These are phyloP conservation scores for Acanthurus tractus DNA, from an alignment of 2,797 vertebrate species.

Conservation along the genomic window DNA sequence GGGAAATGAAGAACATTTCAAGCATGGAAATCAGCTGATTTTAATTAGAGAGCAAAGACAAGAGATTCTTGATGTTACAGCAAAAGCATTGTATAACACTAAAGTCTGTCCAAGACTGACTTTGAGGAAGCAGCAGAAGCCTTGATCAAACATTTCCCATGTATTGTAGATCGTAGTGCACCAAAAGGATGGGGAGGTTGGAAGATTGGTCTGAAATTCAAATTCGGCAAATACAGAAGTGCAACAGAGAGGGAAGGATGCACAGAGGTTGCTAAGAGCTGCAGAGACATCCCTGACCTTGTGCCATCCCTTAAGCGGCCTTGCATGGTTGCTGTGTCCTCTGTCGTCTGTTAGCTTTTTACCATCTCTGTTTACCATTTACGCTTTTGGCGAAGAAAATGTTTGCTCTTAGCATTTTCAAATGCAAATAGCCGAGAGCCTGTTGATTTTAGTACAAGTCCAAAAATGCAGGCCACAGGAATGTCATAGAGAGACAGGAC, in stretches of 20 bases:
- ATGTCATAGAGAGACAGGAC: too few relatives aligned
- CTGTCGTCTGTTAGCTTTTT: too few relatives aligned
- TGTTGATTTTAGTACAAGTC: too few relatives aligned
- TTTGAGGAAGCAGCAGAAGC: slow-evolving; percentile 1
- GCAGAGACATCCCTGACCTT: background rate
- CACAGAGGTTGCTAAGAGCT: background rate
- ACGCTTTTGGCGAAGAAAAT: too few relatives aligned
- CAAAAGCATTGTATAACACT: background rate
- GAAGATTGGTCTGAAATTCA: background rate
- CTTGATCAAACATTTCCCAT: background rate
- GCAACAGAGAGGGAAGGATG: background rate
- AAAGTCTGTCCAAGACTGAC: background rate
- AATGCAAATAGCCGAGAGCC: too few relatives aligned
- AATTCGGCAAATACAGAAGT: background rate
- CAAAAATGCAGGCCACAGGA: too few relatives aligned
- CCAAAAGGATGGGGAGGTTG: background rate
- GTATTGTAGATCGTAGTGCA: background rate
- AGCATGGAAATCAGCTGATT: background rate
- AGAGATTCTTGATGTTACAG: background rate
- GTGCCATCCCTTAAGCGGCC: background rate
- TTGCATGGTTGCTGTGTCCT: background rate
- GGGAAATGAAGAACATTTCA: too few relatives aligned
- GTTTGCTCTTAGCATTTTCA: too few relatives aligned
- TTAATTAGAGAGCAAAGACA: background rate
- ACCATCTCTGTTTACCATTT: too few relatives aligned